Percentiles rank a stretch among this genome's conserved stretches.
Conservation (phyloP, 2,888 invertebrate species). For the Troides helena region DNA sequence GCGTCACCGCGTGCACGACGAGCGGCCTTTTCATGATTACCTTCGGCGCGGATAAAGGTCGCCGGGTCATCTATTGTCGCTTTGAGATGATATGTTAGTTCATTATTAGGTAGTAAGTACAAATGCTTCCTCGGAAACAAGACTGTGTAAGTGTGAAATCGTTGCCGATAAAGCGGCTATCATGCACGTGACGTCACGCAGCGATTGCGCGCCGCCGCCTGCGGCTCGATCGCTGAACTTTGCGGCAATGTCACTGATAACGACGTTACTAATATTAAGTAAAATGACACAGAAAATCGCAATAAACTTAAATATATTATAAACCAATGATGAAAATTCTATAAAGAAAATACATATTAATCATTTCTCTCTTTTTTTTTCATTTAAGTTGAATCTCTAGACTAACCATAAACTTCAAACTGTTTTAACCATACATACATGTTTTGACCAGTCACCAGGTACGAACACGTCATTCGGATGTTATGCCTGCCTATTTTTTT, state of each 20-base stretch:
- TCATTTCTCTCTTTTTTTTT: too few relatives aligned
- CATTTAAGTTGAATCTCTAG: not conserved
- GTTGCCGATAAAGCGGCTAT: slow-evolving; percentile 58
- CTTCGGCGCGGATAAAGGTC: slow-evolving; percentile 26
- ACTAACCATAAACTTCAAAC: not conserved
- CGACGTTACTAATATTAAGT: slow-evolving; percentile 55
- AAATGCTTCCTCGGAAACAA: slow-evolving; percentile 31
- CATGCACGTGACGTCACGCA: slow-evolving; percentile 64
- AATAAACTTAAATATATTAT: slow-evolving; percentile 11
- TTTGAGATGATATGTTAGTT: slow-evolving; percentile 15
- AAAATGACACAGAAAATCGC: slow-evolving; percentile 34
- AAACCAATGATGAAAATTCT: not conserved
- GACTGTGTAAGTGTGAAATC: slow-evolving; percentile 38
- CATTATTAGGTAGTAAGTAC: slow-evolving; percentile 18
- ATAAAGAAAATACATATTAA: too few relatives aligned
- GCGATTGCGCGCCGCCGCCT: slow-evolving; percentile 47
- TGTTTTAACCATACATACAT: slow-evolving; percentile 20
- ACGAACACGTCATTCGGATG: not conserved
- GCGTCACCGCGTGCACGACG: slow-evolving; percentile 17
- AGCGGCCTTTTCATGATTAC: slow-evolving; percentile 27
- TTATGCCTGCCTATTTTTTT: too few relatives aligned
- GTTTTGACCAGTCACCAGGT: slow-evolving; percentile 15
- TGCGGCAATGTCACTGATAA: slow-evolving; percentile 69
- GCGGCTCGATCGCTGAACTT: slow-evolving; percentile 57
- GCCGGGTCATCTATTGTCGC: slow-evolving; percentile 14